Base-by-base conservation (phyloP, 2,113 vertebrate species). In the Neofelis nebulosa region DNA sequence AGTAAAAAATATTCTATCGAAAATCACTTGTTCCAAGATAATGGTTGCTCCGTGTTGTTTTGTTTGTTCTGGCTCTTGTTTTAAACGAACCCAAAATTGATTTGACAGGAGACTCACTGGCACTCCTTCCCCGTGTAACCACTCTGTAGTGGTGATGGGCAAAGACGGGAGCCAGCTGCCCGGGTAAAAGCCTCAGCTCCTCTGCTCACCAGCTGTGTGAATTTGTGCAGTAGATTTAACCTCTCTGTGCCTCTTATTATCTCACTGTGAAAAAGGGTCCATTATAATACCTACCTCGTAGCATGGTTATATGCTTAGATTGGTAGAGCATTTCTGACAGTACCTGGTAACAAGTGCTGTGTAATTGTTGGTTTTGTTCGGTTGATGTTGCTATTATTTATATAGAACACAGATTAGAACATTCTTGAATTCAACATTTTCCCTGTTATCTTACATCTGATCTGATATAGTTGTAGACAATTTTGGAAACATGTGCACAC, bases 201-300 rank as follows among this genome's bases (percentile, higher is more conserved):
- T 81, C 57, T 23, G 16, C 55, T 36, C 11, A 8, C 36, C 15
- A 66, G 73, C 7, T 27, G 16, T 23, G 12, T 74, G 3, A 45
- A 27, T 10, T 5, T 8, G 3, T 19, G 0, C 4, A 4, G 1
- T 10, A 41, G 4, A 31, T 4, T 27, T 11, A 27, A 7, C 57
- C 18, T 78, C 71, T 79, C 45, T n/a, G n/a, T 36, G 27, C 15
- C 63, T 76, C 6, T 4, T 76, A 8, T 21, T 16, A 52, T 71
- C n/a, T 81, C 89, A 14, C 48, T 57, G 41, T 15, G 25, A 81
- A 63, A 5, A 48, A 21, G 14, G 15, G 41, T 63, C 83, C 45
- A 5, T 65, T 33, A 33, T 5, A n/a, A 14, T 6, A 11, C n/a
- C 16, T 33, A 10, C 12, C 57, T 84, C 31, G 8, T 2, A 71